Base-by-base conservation (phyloP, 2,113 vertebrate genomes). In the Egretta garzetta region DNA sequence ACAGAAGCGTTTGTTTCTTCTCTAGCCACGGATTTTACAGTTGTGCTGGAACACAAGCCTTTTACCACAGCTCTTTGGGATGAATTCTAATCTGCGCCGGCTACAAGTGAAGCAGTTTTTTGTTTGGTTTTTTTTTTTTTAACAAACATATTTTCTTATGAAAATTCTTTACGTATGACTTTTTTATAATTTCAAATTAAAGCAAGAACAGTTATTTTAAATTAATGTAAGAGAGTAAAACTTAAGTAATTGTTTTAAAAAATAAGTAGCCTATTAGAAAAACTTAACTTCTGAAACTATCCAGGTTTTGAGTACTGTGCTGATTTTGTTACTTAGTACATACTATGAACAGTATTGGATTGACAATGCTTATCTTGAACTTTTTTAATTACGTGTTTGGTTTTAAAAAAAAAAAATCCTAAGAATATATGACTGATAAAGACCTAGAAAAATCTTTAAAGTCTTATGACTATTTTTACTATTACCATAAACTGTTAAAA, bases 401-500 rank as follows among this genome's bases (percentile, higher is more conserved):
- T 28, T 88, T 52, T 39, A 59, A 67, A 60, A 74, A 92, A 95
- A 73, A 24, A 53, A 39, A 35, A 23, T 82, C 63, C 84, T 66
- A 93, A 93, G 45, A 84, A 91, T 86, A 49, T 32, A 11, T 83
- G 63, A 79, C 74, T 91, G 93, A 88, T 94, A 94, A 96, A 85
- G 62, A 85, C 83, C 67, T 73, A 96, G 72, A 95, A 89, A 89
- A 96, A 97, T 82, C 92, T 87, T 86, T 93, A 80, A 75, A 90
- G 91, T 97, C 24, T 73, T 94, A 90, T 56, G 94, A 88, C 86
- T 75, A 50, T 85, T 82, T 97, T 97, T 98, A 98, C 82, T 96
- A 19, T 97, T 96, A 96, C 93, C 97, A 96, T 95, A 80, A 95
- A 95, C 87, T 93, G 91, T 85, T 96, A 94, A 98, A 97, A 89